These are phyloP conservation scores for Pachycephala philippinensis DNA, from an alignment of 2,113 vertebrate genomes.

Conservation along the genomic window DNA sequence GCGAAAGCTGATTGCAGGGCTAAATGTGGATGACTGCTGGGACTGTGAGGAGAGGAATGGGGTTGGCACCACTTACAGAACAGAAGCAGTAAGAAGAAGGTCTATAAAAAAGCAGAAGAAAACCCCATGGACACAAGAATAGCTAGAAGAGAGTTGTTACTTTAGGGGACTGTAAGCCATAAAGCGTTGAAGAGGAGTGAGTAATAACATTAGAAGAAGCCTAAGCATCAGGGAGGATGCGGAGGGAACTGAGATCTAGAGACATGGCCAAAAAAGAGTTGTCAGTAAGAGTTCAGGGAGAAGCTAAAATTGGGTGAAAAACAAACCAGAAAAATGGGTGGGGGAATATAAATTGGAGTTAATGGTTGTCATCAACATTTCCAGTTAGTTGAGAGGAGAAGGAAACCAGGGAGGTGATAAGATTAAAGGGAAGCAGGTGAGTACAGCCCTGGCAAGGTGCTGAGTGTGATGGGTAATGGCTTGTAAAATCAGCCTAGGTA, in stretches of 20 bases:
- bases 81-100: not conserved
- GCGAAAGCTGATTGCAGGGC: not conserved
- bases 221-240: not conserved
- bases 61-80: not conserved
- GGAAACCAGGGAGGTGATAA: not conserved
- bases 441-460: not conserved
- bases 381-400: not conserved
- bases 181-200: not conserved
- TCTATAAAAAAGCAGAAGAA: not conserved
- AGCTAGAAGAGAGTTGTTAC: not conserved
- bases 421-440: not conserved
- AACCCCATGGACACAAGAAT: rapidly evolving
- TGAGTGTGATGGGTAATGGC: not conserved
- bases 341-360: not conserved
- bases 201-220: not conserved
- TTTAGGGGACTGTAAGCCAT: not conserved
- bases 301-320: not conserved
- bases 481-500: not conserved
- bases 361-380: not conserved
- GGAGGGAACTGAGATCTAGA: not conserved
- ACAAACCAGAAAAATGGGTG: not conserved
- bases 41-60: not conserved
- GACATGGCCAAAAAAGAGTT: not conserved
- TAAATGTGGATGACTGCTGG: not conserved
- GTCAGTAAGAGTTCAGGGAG: not conserved